A percentile compares a stretch with the other conserved stretches of the same genome.
Evolutionary conservation across 2,888 invertebrate genomes (phyloP).

Genomic region (Nymphalis polychloros): DNA sequence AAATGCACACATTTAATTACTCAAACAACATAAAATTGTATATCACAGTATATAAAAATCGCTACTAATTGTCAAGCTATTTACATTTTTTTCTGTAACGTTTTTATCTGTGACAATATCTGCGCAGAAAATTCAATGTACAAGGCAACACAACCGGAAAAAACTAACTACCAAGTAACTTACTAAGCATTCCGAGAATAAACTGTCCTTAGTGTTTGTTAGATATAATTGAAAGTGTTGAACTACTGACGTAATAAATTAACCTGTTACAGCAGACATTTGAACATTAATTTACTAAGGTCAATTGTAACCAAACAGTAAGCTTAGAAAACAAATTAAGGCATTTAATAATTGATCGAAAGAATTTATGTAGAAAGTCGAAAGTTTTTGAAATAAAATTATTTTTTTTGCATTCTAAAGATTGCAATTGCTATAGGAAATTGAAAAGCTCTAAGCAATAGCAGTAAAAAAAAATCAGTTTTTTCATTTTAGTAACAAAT

Average conservation of each 20-base stretch:
- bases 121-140: constrained; percentile 18
- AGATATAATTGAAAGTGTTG: constrained; percentile 64
- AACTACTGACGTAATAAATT: constrained; percentile 71
- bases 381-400: no score
- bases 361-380: no score
- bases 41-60: no score
- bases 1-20: no score
- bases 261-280: constrained; percentile 62
- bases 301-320: constrained; percentile 48
- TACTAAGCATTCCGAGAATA: constrained; percentile 32
- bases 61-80: no score
- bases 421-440: no score
- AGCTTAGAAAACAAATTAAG: constrained; percentile 3
- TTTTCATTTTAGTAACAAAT: no score
- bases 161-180: constrained; percentile 18
- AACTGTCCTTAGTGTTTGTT: constrained; percentile 40
- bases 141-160: constrained; percentile 35
- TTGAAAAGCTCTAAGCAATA: no score
- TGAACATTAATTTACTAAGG: constrained; percentile 46
- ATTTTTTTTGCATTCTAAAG: no score
- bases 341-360: background rate
- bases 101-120: constrained; percentile 6
- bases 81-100: background rate
- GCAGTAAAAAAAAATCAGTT: no score
- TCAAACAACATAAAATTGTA: no score